These are phyloP conservation scores for Semicossyphus pulcher DNA, from an alignment of 2,113 vertebrate genomes.

Conservation along the genomic window DNA sequence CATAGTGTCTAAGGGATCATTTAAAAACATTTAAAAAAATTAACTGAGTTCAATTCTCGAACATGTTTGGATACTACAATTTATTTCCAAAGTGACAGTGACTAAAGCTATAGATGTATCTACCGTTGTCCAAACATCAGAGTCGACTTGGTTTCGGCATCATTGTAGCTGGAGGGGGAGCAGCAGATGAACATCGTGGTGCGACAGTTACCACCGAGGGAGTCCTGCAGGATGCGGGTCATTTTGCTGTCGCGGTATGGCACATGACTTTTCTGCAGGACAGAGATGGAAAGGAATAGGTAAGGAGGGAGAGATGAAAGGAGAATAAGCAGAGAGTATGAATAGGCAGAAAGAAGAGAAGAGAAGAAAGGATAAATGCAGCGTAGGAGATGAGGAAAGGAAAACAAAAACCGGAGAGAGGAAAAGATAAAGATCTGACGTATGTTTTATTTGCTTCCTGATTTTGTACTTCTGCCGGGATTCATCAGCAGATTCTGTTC, in stretches of 20 bases:
- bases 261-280: slow-evolving; percentile 88
- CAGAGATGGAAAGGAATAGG: background rate
- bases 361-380: background rate
- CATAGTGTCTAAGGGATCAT: background rate
- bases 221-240: slow-evolving; percentile 94
- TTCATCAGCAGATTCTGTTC: slow-evolving; percentile 8
- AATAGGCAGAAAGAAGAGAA: background rate
- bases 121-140: slow-evolving; percentile 95
- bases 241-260: slow-evolving; percentile 94
- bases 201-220: slow-evolving; percentile 92
- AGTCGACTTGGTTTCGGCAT: slow-evolving; percentile 91
- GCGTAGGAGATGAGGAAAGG: background rate
- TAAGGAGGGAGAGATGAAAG: background rate
- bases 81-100: background rate
- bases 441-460: background rate
- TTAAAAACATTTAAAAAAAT: background rate
- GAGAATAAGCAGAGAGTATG: background rate
- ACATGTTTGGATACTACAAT: background rate
- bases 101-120: background rate
- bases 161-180: slow-evolving; percentile 92
- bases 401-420: too few relatives aligned
- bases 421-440: background rate
- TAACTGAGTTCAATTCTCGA: background rate
- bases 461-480: background rate
- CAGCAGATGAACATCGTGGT: slow-evolving; percentile 97